Evolutionary conservation across 2,888 invertebrate species (phyloP), one percentile per base, ranked within the genome.

Genomic region (Conus canariensis): DNA sequence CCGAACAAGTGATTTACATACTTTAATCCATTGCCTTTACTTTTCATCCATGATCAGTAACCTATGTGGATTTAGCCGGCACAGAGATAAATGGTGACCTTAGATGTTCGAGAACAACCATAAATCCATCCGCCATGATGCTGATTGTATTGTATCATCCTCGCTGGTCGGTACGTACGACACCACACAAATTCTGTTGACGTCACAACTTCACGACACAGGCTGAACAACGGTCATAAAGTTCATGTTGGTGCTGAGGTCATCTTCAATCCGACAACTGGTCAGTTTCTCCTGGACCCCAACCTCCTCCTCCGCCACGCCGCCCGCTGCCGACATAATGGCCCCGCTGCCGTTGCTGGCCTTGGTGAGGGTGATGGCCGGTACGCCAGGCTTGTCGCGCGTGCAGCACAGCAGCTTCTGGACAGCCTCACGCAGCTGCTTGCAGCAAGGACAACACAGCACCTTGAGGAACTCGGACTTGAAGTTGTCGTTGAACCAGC

Each of bases 401-500:
- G 10, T 22, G 64, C 92, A 91, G 70, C 91, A 92, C 67, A 90
- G 60, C 16, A 88, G 16, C 22, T 91, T 80, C 86, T 89, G 90
- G 56, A 91, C 64, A 67, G 88, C 83, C 30, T 83, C 80, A 22
- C 89, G 89, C 60, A 91, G 64, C 16, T 87, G 77, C 10, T 85
- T 89, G 82, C 94, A 94, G 83, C 94, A 93, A 9, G 92, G 89
- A 85, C 95, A 95, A 82, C 94, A 94, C 30, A 96, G 92, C 58
- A 96, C 94, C 86, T 94, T 95, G 56, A 95, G 89, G 96, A 98
- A 98, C 96, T 98, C 98, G 96, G 98, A 98, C 94, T 98, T 97
- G 96, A 99, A 99, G 96, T 98, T 98, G 94, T 99, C 98, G 96
- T 99, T 99, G 93, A 99, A 97, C 98, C 98, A 98, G 16, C 99